A percentile compares a stretch with the other conserved stretches of the same genome.
Conservation (phyloP, 2,888 invertebrate genomes). For the Dioctria linearis region DNA sequence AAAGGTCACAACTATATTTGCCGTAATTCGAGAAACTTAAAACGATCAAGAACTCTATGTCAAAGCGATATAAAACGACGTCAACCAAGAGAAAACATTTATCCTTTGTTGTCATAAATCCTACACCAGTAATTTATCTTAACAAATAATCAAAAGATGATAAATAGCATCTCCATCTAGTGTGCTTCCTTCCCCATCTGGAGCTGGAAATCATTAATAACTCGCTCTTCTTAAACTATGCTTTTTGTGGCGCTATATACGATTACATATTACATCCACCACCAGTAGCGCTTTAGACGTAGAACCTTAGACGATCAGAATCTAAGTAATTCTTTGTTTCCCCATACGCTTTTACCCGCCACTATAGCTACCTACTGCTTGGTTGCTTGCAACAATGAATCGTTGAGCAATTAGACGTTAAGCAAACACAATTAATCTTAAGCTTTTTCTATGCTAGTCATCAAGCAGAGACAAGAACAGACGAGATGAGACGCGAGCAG, state of each 20-base stretch:
- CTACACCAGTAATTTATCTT: slow-evolving; percentile 46
- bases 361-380: background rate
- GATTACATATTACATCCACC: background rate
- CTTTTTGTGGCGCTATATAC: slow-evolving; percentile 11
- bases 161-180: slow-evolving; percentile 24
- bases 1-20: slow-evolving; percentile 14
- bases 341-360: background rate
- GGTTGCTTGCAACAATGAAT: background rate
- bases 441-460: background rate
- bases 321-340: slow-evolving; percentile 10
- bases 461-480: background rate
- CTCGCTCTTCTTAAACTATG: slow-evolving; percentile 6
- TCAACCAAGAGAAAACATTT: slow-evolving; percentile 16
- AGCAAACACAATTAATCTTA: slow-evolving; percentile 46
- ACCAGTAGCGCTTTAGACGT: background rate
- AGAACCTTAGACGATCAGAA: background rate
- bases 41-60: slow-evolving; percentile 3
- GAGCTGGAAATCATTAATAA: slow-evolving; percentile 47
- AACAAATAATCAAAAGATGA: slow-evolving; percentile 48
- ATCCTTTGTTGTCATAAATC: slow-evolving; percentile 50
- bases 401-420: slow-evolving; percentile 37
- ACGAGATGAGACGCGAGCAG: background rate
- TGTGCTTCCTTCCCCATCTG: slow-evolving; percentile 38
- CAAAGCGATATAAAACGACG: slow-evolving; percentile 31
- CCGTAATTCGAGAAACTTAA: slow-evolving; percentile 13